Conservation (phyloP, 2,113 vertebrate species). For the Cyrtonyx montezumae region DNA sequence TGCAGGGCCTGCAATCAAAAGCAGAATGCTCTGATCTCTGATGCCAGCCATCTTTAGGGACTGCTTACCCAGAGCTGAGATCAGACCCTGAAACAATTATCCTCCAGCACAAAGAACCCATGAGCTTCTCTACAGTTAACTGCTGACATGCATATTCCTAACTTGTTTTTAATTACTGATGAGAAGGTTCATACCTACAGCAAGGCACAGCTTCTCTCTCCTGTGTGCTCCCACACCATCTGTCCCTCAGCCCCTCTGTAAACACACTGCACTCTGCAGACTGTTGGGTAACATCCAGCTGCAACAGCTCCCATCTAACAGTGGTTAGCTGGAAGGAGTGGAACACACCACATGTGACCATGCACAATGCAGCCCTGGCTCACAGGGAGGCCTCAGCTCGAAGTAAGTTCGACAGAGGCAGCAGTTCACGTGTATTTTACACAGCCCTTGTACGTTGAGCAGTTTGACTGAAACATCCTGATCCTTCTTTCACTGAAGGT, state of each 20-base stretch:
- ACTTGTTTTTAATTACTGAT: neutral
- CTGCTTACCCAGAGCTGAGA: neutral
- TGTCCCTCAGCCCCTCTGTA: neutral
- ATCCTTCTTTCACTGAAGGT: neutral
- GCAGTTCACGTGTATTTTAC: neutral
- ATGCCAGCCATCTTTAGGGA: neutral
- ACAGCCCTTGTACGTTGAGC: neutral
- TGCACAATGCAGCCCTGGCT: neutral
- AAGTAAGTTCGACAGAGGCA: neutral
- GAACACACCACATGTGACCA: neutral
- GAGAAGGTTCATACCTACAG: neutral
- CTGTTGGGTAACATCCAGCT: neutral
- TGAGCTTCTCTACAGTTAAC: neutral
- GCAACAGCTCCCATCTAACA: neutral
- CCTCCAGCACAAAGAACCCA: rapidly evolving
- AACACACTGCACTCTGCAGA: rapidly evolving
- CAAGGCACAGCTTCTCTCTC: neutral
- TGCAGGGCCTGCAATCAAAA: rapidly evolving
- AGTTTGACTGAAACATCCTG: neutral
- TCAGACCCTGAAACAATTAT: neutral
- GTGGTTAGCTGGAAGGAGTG: neutral
- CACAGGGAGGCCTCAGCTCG: neutral
- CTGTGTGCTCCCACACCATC: neutral
- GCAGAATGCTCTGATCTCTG: neutral
- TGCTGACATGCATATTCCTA: rapidly evolving